Evolutionary conservation across 1,140 invertebrate genomes (phyloP), one percentile per base, ranked within the genome.

Genomic region (Drosophila serrata): DNA sequence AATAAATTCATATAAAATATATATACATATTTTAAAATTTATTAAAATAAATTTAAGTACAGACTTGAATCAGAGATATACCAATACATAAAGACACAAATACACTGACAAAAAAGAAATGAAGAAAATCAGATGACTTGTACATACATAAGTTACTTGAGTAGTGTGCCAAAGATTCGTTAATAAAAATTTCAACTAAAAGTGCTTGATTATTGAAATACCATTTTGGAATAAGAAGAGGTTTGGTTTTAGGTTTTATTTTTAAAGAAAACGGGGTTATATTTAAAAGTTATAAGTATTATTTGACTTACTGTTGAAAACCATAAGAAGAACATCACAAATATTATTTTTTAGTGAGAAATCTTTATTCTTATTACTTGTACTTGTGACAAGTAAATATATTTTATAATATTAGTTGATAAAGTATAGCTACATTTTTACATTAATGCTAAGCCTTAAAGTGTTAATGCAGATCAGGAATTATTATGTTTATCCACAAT

Each of bases 31-130:
- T 87, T 80, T 67, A 80, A 87, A 82, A 87, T 87, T 87, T 82
- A 87, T 87, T 82, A 46, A 82, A 80, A 80, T 87, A 88, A 88
- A 82, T 87, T 65, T 87, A 88, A 88, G 84, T 49, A 45, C 74
- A 24, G 43, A 64, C 19, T 49, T 24, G 17, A 17, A 45, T 51
- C 72, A 29, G 19, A 46, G 9, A 37, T 8, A 57, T 8, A 65
- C 49, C 6, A 27, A 27, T 4, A 49, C 39, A 53, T 48, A 62
- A 45, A 63, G 40, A 75, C 77, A 65, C 17, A 56, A 31, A 48
- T 24, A 61, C 59, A 63, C 68, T 42, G 31, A 33, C 53, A 64
- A 17, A 39, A 51, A n/a, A n/a, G n/a, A n/a, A n/a, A n/a, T n/a
- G n/a, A n/a, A n/a, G n/a, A n/a, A n/a, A 35, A 53, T 27, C 61